These are phyloP conservation scores for Philhelius pedissequus DNA, from an alignment of 2,888 invertebrate species.

Conservation along the genomic window DNA sequence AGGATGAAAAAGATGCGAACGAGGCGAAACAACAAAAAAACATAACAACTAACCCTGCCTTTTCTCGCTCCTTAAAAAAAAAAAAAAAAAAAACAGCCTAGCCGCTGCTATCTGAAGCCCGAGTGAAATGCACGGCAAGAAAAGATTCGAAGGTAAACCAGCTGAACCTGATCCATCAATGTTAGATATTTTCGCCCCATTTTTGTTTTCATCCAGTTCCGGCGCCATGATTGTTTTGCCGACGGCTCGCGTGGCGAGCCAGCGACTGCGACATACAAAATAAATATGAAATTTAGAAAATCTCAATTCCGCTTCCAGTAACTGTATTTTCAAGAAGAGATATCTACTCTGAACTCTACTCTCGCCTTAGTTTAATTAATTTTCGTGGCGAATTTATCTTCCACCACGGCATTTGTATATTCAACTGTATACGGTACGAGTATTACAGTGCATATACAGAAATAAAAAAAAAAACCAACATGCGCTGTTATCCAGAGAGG, in stretches of 20 bases:
- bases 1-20: background rate
- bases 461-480: background rate
- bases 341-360: too few relatives aligned
- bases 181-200: conserved; percentile 20
- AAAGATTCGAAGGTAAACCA: conserved; percentile 11
- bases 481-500: conserved; percentile 20
- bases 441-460: too few relatives aligned
- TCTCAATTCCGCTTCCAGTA: too few relatives aligned
- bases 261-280: conserved; percentile 46
- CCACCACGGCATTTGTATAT: background rate
- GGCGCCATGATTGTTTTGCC: conserved; percentile 22
- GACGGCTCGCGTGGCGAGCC: too few relatives aligned
- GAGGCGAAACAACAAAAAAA: background rate
- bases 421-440: too few relatives aligned
- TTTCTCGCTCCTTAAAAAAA: background rate
- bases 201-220: background rate
- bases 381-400: background rate
- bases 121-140: conserved; percentile 42
- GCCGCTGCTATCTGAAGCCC: background rate
- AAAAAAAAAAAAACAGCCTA: background rate
- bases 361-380: too few relatives aligned
- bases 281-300: conserved; percentile 65
- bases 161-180: background rate
- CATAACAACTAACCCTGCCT: background rate
- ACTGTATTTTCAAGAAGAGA: too few relatives aligned